A percentile compares a stretch with the other conserved stretches of the same genome.
phyloP scores from a whole-genome alignment of 2,888 invertebrate genomes.

The Caenorhabditis sp. region DNA sequence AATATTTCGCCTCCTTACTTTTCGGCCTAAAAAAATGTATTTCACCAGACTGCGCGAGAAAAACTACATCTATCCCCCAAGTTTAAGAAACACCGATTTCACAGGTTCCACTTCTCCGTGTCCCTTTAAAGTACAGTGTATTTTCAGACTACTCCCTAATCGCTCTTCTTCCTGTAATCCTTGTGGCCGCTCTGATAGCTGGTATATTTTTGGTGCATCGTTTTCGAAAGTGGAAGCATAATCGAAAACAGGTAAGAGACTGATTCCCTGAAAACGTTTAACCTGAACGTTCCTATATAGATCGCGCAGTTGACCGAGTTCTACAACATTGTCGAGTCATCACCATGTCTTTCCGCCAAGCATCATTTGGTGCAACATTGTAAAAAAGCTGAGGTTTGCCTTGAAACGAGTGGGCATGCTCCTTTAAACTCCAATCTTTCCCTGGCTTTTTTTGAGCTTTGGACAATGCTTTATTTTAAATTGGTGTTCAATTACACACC shows the following conservation, averaged over 20 bases:
- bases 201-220: slow-evolving; percentile 44
- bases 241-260: slow-evolving; percentile 35
- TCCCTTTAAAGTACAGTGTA: not conserved
- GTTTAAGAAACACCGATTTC: too few species aligned
- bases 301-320: slow-evolving; percentile 44
- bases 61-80: not conserved
- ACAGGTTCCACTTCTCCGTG: too few species aligned
- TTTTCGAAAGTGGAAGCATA: slow-evolving; percentile 42
- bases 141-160: slow-evolving; percentile 54
- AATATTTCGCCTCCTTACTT: not conserved
- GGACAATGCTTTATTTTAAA: not conserved
- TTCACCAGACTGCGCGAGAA: not conserved
- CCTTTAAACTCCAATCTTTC: too few species aligned
- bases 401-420: too few species aligned
- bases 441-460: not conserved
- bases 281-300: slow-evolving; percentile 18
- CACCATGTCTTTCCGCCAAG: slow-evolving; percentile 35
- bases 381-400: slow-evolving; percentile 15
- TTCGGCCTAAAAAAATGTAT: not conserved
- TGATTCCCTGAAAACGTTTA: not conserved
- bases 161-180: slow-evolving; percentile 52
- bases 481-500: too few species aligned
- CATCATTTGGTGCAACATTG: slow-evolving; percentile 31
- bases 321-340: slow-evolving; percentile 48
- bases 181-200: slow-evolving; percentile 43